A percentile compares a stretch with the other conserved stretches of the same genome.
Conservation (phyloP, 35 echinoderm and acorn worm species). For the Ophioderma brevispina region DNA sequence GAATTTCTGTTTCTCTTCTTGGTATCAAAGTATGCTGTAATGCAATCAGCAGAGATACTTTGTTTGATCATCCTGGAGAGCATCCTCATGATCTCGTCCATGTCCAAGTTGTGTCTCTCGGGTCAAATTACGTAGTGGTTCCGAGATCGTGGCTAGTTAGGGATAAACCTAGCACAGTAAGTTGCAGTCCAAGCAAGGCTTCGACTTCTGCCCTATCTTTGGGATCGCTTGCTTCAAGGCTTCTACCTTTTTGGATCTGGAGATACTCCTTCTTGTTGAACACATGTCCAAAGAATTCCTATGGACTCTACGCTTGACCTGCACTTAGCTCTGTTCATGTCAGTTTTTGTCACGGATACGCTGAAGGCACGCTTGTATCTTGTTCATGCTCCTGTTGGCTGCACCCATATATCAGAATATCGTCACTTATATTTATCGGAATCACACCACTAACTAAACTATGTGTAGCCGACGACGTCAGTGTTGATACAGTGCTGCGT, state of each 20-base stretch:
- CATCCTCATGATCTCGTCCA: background rate
- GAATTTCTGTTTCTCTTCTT: slow-evolving; percentile 45
- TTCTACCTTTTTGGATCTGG: slow-evolving; percentile 27
- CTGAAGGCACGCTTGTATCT: background rate
- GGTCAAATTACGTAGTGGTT: background rate
- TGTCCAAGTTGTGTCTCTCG: background rate
- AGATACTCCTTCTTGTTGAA: slow-evolving; percentile 13
- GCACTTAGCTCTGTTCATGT: slow-evolving; percentile 38
- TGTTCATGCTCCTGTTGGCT: slow-evolving; percentile 18
- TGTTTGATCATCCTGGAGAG: slow-evolving; percentile 11
- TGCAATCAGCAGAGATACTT: too few relatives aligned
- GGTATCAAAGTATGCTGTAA: slow-evolving; percentile 21
- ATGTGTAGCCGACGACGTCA: too few relatives aligned
- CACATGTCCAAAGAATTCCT: slow-evolving; percentile 22
- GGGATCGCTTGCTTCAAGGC: background rate
- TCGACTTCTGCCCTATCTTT: background rate
- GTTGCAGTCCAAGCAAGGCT: background rate
- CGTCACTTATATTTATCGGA: too few relatives aligned
- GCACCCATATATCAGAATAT: too few relatives aligned
- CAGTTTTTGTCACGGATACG: background rate
- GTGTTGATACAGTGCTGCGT: too few relatives aligned
- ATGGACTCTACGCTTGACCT: background rate
- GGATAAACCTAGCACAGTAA: slow-evolving; percentile 3
- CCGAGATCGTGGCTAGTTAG: slow-evolving; percentile 26
- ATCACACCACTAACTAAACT: too few relatives aligned